Evolutionary conservation across 2,888 invertebrate genomes (phyloP), one percentile per base, ranked within the genome.

Genomic region (Pseudanteris insignis): DNA sequence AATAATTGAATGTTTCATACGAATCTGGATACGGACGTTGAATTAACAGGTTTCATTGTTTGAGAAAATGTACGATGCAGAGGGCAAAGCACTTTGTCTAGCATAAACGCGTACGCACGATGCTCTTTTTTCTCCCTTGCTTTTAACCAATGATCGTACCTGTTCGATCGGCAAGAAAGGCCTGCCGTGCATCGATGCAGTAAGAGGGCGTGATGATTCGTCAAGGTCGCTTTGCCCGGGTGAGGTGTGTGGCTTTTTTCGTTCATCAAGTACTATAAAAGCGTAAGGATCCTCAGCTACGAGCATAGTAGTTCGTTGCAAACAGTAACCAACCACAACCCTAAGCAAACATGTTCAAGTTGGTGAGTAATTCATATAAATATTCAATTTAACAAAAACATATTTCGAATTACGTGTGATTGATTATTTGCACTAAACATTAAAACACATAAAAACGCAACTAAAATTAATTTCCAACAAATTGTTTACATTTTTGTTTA

Each of bases 171-270:
- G 15, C 30, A 66, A 59, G 60, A 65, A 64, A 59, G 63, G 54
- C 67, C 62, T 64, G 64, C 64, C 64, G 29, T 64, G 65, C 64
- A 54, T 63, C 64, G 58, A 50, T 63, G 58, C 58, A 44, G 58
- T 43, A 53, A 40, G 47, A 63, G 58, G 58, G 63, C 58, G 58
- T 54, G 65, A 66, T 66, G 58, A 63, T 62, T 48, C 64, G 34
- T 50, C 44, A 63, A 64, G 64, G 54, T 47, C 32, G 14, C 41
- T 34, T 44, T 43, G 41, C 47, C 53, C 57, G 57, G 57, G 57
- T 62, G 62, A 53, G 62, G 62, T 53, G 57, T 37, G 34, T 43
- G 24, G 43, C 62, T 57, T 62, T 62, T 62, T 57, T 62, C 62
- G 51, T 57, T 41, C 34, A 57, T 47, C 57, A 47, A 57, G 47